phyloP scores from a whole-genome alignment of 2,888 invertebrate genomes.

The Drosophila siamana region DNA sequence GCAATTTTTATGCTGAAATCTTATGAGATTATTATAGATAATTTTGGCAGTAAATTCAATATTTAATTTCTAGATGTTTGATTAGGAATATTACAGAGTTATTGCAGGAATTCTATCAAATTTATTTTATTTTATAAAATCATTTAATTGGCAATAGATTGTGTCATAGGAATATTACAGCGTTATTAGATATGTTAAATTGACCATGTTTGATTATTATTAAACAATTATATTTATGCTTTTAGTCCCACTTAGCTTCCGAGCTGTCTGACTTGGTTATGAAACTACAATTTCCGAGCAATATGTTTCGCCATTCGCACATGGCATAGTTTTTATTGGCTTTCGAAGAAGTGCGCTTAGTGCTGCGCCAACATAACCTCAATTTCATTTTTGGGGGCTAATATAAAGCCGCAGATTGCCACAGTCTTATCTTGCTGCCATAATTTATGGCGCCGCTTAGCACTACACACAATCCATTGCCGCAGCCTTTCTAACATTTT shows the following conservation, averaged over 20 bases:
- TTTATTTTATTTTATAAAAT: too few relatives aligned
- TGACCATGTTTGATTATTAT: too few relatives aligned
- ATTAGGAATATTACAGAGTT: too few relatives aligned
- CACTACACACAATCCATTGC: conserved; percentile 43
- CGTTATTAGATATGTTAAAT: too few relatives aligned
- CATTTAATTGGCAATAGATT: too few relatives aligned
- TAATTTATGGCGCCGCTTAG: conserved; percentile 69
- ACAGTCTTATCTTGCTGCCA: conserved; percentile 54
- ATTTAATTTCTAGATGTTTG: neutral
- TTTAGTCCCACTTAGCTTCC: too few relatives aligned
- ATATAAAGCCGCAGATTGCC: conserved; percentile 57
- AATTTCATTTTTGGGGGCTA: conserved; percentile 46
- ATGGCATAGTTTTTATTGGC: neutral
- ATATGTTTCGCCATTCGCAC: neutral
- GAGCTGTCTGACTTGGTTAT: neutral
- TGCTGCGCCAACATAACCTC: conserved; percentile 34
- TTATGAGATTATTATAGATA: neutral
- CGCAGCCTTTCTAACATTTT: conserved; percentile 21
- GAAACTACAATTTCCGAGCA: neutral
- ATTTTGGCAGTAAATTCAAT: neutral
- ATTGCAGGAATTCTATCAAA: too few relatives aligned
- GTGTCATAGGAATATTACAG: too few relatives aligned
- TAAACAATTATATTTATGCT: too few relatives aligned
- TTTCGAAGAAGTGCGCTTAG: neutral
- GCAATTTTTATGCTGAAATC: neutral